Evolutionary conservation across 2,113 vertebrate genomes (phyloP), one percentile per base, ranked within the genome.

Genomic region (Xenus cinereus): DNA sequence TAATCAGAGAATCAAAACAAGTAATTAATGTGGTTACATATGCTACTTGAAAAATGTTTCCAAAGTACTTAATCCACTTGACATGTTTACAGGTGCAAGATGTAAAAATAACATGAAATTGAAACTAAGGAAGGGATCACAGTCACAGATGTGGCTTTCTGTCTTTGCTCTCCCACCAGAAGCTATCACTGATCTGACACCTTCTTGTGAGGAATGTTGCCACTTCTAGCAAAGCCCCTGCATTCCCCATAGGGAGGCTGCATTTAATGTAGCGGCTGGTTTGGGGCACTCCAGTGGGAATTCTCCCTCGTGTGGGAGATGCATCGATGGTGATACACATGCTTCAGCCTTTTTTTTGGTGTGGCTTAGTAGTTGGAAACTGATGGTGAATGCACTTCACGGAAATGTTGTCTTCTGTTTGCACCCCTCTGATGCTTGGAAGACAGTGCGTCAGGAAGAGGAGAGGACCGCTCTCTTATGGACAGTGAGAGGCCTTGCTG

Each of bases 1-100:
- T 64, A 93, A 59, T 71, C 56, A 82, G 27, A 87, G 48, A 93
- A 87, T 76, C 41, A 68, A 80, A 90, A 39, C 64, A 87, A 33
- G 8, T 50, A 41, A 45, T 53, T 64, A 10, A 83, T 66, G 9
- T 69, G 24, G 21, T 37, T 69, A 32, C 6, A 22, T 67, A 30
- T 22, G 22, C 27, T 48, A n/a, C 32, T 56, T 82, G 64, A 71
- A 87, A 81, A 60, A 7, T 22, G 20, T 73, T 95, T 60, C 53
- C n/a, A 66, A 79, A 89, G 46, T 53, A 60, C 27, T 82, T 91
- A 74, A 59, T 81, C 32, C 26, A 20, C 41, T 71, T 89, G 23
- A 68, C 17, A 43, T 43, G 11, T 67, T 89, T 72, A 33, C 32
- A 54, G 74, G 14, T 60, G 12, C 7, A 64, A 79, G n/a, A 82